Evolutionary conservation across 1,140 invertebrate species (phyloP).

Genomic region (Lepidurus apus): DNA sequence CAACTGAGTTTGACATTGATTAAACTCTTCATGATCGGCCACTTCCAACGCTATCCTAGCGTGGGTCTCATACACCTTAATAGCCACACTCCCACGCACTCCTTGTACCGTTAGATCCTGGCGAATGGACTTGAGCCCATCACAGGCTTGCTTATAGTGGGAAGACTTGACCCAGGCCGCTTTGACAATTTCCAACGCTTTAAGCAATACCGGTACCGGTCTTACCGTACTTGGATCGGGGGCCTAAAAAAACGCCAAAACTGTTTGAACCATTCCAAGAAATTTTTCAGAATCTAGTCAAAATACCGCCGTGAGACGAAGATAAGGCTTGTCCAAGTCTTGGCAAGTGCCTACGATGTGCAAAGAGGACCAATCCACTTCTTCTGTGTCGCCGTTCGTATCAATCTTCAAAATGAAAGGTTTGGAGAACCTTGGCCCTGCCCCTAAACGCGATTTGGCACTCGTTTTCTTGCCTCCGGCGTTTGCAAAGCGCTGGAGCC

Average conservation of each 20-base stretch:
- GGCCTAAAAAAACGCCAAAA: conserved; percentile 55
- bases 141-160: conserved; percentile 94
- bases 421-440: background rate
- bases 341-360: conserved; percentile 88
- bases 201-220: conserved; percentile 74
- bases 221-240: conserved; percentile 85
- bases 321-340: conserved; percentile 89
- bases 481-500: background rate
- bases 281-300: background rate
- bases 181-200: conserved; percentile 80
- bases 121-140: conserved; percentile 96
- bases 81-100: conserved; percentile 85
- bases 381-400: conserved; percentile 49
- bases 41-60: conserved; percentile 93
- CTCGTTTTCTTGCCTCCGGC: background rate
- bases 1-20: conserved; percentile 97
- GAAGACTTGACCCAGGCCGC: conserved; percentile 77
- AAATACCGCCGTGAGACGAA: conserved; percentile 79
- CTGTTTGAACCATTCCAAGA: background rate
- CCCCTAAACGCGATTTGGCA: background rate
- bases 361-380: conserved; percentile 73
- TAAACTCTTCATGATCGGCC: conserved; percentile 96
- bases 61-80: conserved; percentile 97
- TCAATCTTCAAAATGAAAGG: background rate
- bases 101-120: conserved; percentile 98